Evolutionary conservation across 2,888 invertebrate species (phyloP).

Genomic region (Scaptomyza flava): DNA sequence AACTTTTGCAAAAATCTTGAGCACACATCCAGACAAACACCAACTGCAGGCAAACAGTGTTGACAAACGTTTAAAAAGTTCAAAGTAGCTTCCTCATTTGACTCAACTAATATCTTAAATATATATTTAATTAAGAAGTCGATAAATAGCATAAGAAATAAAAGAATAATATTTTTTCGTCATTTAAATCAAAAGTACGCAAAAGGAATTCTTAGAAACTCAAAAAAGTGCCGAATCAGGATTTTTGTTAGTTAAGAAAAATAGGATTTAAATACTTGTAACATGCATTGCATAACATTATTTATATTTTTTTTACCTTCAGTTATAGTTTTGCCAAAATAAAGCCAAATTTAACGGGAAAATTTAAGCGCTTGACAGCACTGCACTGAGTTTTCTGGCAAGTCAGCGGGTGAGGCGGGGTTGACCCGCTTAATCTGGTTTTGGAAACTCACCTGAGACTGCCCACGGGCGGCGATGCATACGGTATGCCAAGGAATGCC

Average conservation of each 20-base stretch:
- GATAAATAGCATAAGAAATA: neutral
- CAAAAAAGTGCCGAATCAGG: too few species aligned
- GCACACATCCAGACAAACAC: slow-evolving; percentile 1
- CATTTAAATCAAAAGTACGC: too few species aligned
- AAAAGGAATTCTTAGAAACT: neutral
- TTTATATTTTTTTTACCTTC: too few species aligned
- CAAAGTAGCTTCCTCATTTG: neutral
- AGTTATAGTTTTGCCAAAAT: neutral
- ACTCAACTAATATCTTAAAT: neutral
- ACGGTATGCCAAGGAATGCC: slow-evolving; percentile 96
- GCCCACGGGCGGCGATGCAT: slow-evolving; percentile 95
- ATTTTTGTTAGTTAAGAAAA: too few species aligned
- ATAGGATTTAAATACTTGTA: too few species aligned
- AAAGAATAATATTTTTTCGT: neutral
- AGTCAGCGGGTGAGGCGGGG: neutral
- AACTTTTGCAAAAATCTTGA: slow-evolving; percentile 16
- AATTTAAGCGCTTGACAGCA: neutral
- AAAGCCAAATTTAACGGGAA: neutral
- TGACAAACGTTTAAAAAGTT: neutral
- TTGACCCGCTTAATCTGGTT: slow-evolving; percentile 31
- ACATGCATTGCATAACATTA: too few species aligned
- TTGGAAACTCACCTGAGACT: slow-evolving; percentile 89
- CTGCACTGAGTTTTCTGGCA: neutral
- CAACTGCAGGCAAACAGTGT: slow-evolving; percentile 14
- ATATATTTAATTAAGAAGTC: neutral